Evolutionary conservation across 2,888 invertebrate species (phyloP), one percentile per base, ranked within the genome.

Genomic region (Macroteleia sp.): DNA sequence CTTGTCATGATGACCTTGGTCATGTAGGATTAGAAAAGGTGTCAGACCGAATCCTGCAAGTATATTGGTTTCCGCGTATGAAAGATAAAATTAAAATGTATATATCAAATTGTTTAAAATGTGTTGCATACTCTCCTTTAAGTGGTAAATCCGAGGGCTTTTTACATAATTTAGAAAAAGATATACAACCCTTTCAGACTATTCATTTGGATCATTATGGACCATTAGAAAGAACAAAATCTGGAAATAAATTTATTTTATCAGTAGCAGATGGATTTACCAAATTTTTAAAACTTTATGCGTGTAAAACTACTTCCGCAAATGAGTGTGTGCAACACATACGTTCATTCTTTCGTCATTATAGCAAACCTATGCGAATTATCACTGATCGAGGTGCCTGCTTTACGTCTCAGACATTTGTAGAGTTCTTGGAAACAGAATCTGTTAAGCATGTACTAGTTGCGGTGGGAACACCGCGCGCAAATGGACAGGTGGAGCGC

Each of bases 401-500:
- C 17, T 87, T 87, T 50, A 87, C 84, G 10, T 85, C 85, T 6
- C 59, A 79, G 4, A 8, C 14, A 32, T 86, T 88, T 62, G 36
- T 25, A 16, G 62, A 80, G 20, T 86, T 82, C 56, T 4, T 82
- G 8, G 20, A 71, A 10, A 50, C 70, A 1, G 69, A 79, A n/a
- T 64, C 12, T 9, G n/a, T 73, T 6, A 28, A 74, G 12, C 83
- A 84, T 41, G 79, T 86, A 9, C 56, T 80, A 32, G 81, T 86
- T 2, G 86, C 88, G 3, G 76, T 82, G 0, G 82, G 70, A 1
- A 82, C 82, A 0, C 87, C 86, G 1, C 74, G 85, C 28, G 83
- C 86, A 0, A 89, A 88, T 56, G 87, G 88, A 0, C 88, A 89
- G 57, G 70, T 83, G 1, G 28, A 56, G 9, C 16, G 41, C 0